Evolutionary conservation across 1,140 invertebrate species (phyloP).

Genomic region (Drosophila sturtevanti): DNA sequence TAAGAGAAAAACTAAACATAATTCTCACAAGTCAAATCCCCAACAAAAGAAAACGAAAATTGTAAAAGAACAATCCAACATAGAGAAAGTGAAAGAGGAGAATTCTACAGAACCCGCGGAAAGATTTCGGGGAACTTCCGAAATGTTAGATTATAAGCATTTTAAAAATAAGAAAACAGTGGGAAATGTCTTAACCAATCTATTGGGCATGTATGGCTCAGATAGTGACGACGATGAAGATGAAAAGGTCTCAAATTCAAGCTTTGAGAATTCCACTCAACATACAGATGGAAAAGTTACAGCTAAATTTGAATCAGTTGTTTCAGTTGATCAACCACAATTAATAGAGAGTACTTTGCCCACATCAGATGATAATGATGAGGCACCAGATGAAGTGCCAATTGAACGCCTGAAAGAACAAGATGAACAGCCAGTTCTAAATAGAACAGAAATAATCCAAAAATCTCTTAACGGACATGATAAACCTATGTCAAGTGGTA

Average conservation of each 20-base stretch:
- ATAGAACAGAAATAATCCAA: neutral
- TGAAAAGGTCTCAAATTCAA: neutral
- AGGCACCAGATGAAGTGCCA: conserved; percentile 68
- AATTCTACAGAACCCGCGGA: neutral
- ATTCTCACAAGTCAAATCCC: neutral
- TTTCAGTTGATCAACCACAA: neutral
- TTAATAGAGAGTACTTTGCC: neutral
- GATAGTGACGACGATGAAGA: conserved; percentile 58
- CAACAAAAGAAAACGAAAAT: neutral
- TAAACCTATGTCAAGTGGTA: neutral
- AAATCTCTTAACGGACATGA: neutral
- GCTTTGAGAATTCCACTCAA: neutral
- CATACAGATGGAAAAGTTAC: neutral
- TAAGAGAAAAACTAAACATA: conserved; percentile 4
- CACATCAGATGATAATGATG: conserved; percentile 40
- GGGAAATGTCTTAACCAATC: conserved; percentile 39
- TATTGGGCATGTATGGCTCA: conserved; percentile 74
- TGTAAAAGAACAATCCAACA: neutral
- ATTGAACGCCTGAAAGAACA: conserved; percentile 34
- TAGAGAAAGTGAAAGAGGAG: neutral
- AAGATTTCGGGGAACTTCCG: conserved; percentile 63
- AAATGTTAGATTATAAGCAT: conserved; percentile 64
- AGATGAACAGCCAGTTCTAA: conserved; percentile 8
- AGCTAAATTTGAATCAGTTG: neutral
- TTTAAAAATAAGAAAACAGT: conserved; percentile 24